A percentile compares a stretch with the other conserved stretches of the same genome.
Conservation (phyloP, 2,113 vertebrate species). For the Urocolius indicus region DNA sequence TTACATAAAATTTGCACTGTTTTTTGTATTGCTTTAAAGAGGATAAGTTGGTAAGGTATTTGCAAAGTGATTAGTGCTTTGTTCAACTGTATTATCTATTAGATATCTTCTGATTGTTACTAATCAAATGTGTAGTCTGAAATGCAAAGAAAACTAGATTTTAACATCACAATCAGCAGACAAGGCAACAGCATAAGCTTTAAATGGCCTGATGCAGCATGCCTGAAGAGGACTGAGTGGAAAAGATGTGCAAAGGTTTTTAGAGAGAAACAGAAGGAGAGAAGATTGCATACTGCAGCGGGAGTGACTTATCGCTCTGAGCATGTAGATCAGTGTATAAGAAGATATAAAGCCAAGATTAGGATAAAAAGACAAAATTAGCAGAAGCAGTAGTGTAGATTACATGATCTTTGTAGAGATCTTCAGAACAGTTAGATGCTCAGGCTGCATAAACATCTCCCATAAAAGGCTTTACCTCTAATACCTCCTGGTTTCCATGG, state of each 20-base stretch:
- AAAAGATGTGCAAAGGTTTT: background rate
- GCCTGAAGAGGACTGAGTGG: background rate
- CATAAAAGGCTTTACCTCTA: background rate
- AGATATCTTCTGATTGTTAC: background rate
- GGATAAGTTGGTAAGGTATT: background rate
- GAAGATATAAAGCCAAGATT: slow-evolving; percentile 15
- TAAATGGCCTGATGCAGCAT: background rate
- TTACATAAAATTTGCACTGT: background rate
- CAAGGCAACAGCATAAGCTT: background rate
- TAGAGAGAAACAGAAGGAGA: background rate
- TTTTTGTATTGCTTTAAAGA: background rate
- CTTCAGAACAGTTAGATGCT: background rate
- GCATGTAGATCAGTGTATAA: background rate
- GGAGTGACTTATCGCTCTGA: background rate
- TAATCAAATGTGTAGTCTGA: background rate
- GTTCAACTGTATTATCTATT: background rate
- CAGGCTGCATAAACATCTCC: background rate
- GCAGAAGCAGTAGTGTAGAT: background rate
- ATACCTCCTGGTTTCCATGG: slow-evolving; percentile 27
- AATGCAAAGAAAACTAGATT: background rate
- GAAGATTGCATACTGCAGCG: background rate
- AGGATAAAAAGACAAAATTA: slow-evolving; percentile 19
- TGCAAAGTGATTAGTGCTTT: background rate
- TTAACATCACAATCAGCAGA: background rate
- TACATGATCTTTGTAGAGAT: background rate